Evolutionary conservation across 2,113 vertebrate species (phyloP).

Genomic region (Zeus faber): DNA sequence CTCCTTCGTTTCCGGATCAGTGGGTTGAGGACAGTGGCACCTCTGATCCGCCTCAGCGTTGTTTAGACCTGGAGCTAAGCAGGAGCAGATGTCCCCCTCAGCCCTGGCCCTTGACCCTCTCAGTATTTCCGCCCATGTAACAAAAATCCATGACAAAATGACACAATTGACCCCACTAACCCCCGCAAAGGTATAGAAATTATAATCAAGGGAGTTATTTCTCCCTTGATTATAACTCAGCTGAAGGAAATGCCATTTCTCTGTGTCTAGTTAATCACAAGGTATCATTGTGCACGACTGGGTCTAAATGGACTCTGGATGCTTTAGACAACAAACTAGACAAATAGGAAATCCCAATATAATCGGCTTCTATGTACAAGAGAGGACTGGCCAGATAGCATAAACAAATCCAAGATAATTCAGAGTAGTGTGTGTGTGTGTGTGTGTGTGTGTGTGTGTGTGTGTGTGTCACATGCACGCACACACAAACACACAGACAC

Average conservation of each 20-base stretch:
- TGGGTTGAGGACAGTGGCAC: constrained; percentile 38
- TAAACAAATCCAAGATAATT: too few relatives aligned
- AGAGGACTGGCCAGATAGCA: background rate
- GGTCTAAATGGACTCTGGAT: background rate
- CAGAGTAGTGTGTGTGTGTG: too few relatives aligned
- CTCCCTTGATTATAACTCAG: constrained; percentile 52
- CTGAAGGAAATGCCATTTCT: constrained; percentile 33
- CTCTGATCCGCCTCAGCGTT: constrained; percentile 39
- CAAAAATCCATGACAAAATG: constrained; percentile 45
- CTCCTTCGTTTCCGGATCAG: constrained; percentile 15
- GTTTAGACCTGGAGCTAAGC: constrained; percentile 57
- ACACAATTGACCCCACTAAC: constrained; percentile 55
- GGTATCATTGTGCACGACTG: background rate
- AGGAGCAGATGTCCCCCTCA: constrained; percentile 64
- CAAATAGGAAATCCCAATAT: constrained; percentile 3
- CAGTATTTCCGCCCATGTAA: constrained; percentile 37
- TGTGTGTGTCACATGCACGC: too few relatives aligned
- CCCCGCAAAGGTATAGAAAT: constrained; percentile 42
- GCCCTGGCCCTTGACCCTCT: constrained; percentile 18
- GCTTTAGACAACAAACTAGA: background rate
- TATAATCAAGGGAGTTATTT: constrained; percentile 67
- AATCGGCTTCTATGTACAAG: background rate
- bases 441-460: too few relatives aligned
- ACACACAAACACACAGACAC: too few relatives aligned
- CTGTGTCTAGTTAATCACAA: constrained; percentile 20